Evolutionary conservation across 2,888 invertebrate genomes (phyloP).

Genomic region (Aphodius granarius): DNA sequence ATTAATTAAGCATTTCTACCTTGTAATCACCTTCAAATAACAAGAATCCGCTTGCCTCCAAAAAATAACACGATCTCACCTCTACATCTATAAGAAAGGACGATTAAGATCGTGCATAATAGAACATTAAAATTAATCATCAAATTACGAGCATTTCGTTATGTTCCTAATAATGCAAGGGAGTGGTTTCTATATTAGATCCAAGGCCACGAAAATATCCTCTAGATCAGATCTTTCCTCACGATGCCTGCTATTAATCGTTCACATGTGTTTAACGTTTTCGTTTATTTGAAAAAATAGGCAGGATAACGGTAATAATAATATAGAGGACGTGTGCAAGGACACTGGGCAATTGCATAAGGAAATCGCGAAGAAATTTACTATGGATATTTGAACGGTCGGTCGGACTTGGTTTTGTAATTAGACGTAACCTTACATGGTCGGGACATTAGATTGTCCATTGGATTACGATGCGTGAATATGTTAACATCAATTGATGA

Average conservation of each 20-base stretch:
- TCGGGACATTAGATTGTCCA: neutral
- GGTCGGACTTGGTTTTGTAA: neutral
- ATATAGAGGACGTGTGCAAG: neutral
- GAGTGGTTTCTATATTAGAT: neutral
- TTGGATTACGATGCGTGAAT: neutral
- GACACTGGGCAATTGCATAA: neutral
- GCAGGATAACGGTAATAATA: neutral
- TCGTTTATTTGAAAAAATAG: neutral
- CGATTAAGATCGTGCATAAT: neutral
- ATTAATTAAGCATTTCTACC: no score
- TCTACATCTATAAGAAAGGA: neutral
- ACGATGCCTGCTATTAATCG: neutral
- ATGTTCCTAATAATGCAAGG: neutral
- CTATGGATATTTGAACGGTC: neutral
- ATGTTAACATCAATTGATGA: neutral
- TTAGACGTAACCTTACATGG: neutral
- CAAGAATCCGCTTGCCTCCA: neutral
- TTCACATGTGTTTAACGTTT: neutral
- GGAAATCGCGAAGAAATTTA: neutral
- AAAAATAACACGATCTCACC: neutral
- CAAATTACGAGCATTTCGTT: neutral
- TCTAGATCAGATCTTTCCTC: neutral
- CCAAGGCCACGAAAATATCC: neutral
- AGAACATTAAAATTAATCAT: neutral
- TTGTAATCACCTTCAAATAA: neutral